phyloP scores from a whole-genome alignment of 2,113 vertebrate species.

The Percina caprodes region DNA sequence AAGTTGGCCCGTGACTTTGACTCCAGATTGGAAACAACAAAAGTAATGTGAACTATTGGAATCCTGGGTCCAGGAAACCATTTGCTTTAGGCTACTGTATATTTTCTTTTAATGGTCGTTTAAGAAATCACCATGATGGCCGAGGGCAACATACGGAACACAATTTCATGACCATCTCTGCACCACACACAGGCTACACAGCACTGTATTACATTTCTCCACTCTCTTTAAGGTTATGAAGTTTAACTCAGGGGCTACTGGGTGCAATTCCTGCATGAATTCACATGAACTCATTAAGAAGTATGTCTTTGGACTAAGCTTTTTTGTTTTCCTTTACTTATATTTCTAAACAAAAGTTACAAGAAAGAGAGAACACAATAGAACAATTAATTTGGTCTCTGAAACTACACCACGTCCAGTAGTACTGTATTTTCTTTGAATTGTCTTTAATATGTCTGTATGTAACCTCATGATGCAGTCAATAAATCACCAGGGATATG shows the following conservation, averaged over 20 bases:
- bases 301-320: background rate
- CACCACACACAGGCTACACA: background rate
- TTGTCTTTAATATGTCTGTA: constrained; percentile 16
- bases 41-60: background rate
- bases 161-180: constrained; percentile 8
- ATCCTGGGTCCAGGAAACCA: background rate
- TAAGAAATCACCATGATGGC: constrained; percentile 23
- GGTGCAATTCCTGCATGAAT: background rate
- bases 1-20: background rate
- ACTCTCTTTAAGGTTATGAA: background rate
- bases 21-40: constrained; percentile 12
- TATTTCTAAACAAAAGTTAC: background rate
- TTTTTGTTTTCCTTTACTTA: background rate
- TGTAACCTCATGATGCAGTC: constrained; percentile 32
- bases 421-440: constrained; percentile 1
- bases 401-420: constrained; percentile 14
- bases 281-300: background rate
- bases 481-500: constrained; percentile 20
- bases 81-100: constrained; percentile 12
- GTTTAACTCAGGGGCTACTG: background rate
- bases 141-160: constrained; percentile 34
- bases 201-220: background rate
- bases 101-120: constrained; percentile 25
- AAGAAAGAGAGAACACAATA: background rate
- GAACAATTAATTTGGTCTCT: background rate